Evolutionary conservation across 1,140 invertebrate genomes (phyloP), one percentile per base, ranked within the genome.

Genomic region (Apolygus lucorum): DNA sequence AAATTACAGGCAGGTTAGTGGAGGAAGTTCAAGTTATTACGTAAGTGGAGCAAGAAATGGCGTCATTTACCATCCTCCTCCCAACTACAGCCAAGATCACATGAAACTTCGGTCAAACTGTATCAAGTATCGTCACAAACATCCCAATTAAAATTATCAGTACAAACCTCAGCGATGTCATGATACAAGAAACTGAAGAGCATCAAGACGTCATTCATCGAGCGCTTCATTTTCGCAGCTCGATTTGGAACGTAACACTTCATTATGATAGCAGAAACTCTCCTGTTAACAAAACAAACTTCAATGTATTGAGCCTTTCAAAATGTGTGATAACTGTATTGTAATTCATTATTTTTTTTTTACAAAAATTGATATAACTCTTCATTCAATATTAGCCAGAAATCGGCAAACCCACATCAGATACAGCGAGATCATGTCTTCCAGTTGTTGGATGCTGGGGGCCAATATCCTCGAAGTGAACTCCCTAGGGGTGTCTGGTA

Each of bases 141-240:
- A 63, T 68, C n/a, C 42, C 11, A 68, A 14, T 49, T 42, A 52
- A 62, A 63, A 2, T n/a, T 52, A n/a, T n/a, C n/a, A n/a, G 22
- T 14, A 68, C 76, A 74, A 76, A 81, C 81, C 78, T 79, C 75
- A 68, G 76, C 75, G 68, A 81, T 73, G 65, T 78, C 75, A 64
- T 76, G 76, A 74, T 80, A 78, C 67, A 76, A 77, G 72, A 79
- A 77, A 68, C 80, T 74, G 73, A 83, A 82, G 66, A 81, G 78
- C 28, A 79, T 71, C 75, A 82, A 76, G n/a, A 76, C 77, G 52
- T 81, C 78, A 75, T 77, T 79, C 72, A 82, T 79, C 68, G 71
- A 77, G 59, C 78, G 77, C 72, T 79, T 81, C 49, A 82, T 73
- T 75, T 79, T 80, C 28, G 76, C 78, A 26, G 78, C 78, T 73